A percentile compares a stretch with the other conserved stretches of the same genome.
These are phyloP conservation scores for Tetragnatha versicolor DNA, from an alignment of 1,140 invertebrate species.

Conservation along the genomic window DNA sequence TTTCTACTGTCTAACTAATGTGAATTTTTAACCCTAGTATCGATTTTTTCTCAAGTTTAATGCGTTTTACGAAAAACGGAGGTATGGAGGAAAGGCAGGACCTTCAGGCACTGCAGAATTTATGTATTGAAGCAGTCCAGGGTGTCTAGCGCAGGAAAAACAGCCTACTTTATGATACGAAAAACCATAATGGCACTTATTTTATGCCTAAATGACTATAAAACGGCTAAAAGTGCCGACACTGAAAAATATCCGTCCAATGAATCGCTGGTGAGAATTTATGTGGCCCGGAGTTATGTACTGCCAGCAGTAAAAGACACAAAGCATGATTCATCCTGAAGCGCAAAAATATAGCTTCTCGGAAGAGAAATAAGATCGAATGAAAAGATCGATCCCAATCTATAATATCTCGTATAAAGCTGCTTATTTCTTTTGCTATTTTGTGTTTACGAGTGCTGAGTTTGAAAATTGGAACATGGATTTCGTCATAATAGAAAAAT, in stretches of 20 bases:
- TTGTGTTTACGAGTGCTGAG: neutral
- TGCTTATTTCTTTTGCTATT: neutral
- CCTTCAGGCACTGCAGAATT: no score
- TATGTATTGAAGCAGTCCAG: no score
- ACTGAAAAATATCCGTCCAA: constrained; percentile 10
- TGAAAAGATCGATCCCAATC: constrained; percentile 8
- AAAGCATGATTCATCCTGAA: neutral
- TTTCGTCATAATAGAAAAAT: no score
- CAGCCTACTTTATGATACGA: constrained; percentile 25
- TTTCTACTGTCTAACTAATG: no score
- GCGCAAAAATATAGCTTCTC: constrained; percentile 12
- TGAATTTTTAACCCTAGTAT: no score
- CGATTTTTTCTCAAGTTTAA: no score
- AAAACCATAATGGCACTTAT: constrained; percentile 29
- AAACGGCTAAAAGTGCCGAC: constrained; percentile 19
- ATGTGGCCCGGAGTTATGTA: neutral
- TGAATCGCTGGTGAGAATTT: neutral
- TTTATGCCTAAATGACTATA: constrained; percentile 18
- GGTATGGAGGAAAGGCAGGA: no score
- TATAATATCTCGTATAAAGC: neutral
- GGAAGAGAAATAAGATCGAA: neutral
- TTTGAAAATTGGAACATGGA: neutral
- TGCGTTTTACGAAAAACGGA: no score
- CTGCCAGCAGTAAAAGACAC: constrained; percentile 8
- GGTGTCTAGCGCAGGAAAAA: neutral